Conservation (phyloP, 2,888 invertebrate species). For the Ashinkailepas kermadecensis region DNA sequence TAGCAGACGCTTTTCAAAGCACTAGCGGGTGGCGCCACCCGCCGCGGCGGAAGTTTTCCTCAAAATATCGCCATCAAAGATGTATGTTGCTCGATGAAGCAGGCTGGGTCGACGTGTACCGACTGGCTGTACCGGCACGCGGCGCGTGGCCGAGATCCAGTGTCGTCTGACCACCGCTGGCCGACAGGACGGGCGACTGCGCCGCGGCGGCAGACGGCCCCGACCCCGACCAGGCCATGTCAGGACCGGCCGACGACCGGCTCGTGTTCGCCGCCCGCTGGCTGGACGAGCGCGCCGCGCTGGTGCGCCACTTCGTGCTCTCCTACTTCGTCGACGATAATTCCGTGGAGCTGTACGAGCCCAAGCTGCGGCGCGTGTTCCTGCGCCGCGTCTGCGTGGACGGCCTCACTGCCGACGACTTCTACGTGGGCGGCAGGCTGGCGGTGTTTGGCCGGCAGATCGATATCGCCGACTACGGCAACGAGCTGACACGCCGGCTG, state of each 20-base stretch:
- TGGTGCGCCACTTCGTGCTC: conserved; percentile 64
- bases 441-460: conserved; percentile 41
- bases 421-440: conserved; percentile 43
- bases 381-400: conserved; percentile 41
- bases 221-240: not conserved
- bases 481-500: conserved; percentile 40
- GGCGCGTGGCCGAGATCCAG: no score
- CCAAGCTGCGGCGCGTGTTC: conserved; percentile 42
- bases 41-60: no score
- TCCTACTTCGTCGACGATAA: conserved; percentile 68
- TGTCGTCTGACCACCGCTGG: no score
- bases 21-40: no score
- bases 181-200: no score
- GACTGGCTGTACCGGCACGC: no score
- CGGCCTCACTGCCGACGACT: conserved; percentile 38
- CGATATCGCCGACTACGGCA: conserved; percentile 41
- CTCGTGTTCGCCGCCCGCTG: conserved; percentile 60
- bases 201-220: not conserved
- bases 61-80: no score
- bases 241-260: conserved; percentile 34
- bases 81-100: no score
- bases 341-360: conserved; percentile 63
- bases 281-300: conserved; percentile 71
- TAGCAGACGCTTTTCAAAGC: no score
- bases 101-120: no score